Evolutionary conservation across 2,888 invertebrate species (phyloP).

Genomic region (Mesochorus sp.): DNA sequence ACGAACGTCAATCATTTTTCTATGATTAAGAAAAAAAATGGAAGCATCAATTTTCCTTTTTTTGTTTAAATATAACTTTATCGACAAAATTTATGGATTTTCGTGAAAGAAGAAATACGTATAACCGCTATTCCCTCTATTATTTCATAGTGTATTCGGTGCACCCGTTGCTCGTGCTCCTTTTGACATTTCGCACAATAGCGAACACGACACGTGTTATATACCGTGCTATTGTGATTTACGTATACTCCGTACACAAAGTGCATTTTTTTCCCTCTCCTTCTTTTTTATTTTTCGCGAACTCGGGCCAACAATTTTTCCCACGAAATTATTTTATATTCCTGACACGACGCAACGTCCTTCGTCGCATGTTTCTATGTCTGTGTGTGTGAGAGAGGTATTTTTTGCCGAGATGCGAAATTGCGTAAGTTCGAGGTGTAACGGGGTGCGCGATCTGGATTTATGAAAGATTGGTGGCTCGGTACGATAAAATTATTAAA

Average conservation of each 20-base stretch:
- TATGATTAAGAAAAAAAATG: no score
- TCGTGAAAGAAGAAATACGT: background rate
- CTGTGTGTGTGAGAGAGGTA: background rate
- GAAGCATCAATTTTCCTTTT: no score
- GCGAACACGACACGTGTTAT: background rate
- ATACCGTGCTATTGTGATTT: background rate
- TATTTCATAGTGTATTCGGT: background rate
- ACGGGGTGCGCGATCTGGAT: slow-evolving; percentile 26
- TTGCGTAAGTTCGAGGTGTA: slow-evolving; percentile 41
- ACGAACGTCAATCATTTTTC: background rate
- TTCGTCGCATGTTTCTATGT: slow-evolving; percentile 37
- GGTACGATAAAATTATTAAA: background rate
- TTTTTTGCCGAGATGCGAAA: slow-evolving; percentile 12
- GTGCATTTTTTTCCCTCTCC: background rate
- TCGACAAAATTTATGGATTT: background rate
- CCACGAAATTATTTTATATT: slow-evolving; percentile 65
- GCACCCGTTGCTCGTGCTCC: slow-evolving; percentile 36
- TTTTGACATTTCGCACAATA: slow-evolving; percentile 52
- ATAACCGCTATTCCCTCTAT: slow-evolving; percentile 5
- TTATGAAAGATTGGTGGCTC: slow-evolving; percentile 22
- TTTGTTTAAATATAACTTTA: no score
- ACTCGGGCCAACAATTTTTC: slow-evolving; percentile 45
- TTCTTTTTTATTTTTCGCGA: slow-evolving; percentile 17
- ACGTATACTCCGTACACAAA: background rate
- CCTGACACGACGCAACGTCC: slow-evolving; percentile 53